These are phyloP conservation scores for Apus apus DNA, from an alignment of 2,113 vertebrate genomes.

Conservation along the genomic window DNA sequence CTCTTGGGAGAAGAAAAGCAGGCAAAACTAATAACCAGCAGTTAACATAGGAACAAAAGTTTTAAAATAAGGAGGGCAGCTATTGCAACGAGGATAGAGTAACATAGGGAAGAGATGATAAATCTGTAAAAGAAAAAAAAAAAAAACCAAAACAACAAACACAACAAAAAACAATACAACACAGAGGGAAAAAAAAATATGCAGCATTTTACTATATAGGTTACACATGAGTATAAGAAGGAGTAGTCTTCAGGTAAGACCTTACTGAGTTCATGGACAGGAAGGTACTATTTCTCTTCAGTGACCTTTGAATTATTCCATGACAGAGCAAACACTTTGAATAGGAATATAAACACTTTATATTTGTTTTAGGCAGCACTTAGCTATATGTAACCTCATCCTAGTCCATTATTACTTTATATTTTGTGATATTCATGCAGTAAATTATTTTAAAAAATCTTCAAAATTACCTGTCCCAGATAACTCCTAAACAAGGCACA, in stretches of 20 bases:
- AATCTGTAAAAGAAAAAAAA: neutral
- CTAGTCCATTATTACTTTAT: neutral
- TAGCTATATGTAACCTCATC: neutral
- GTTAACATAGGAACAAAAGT: neutral
- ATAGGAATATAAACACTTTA: neutral
- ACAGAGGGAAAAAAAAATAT: neutral
- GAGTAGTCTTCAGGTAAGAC: neutral
- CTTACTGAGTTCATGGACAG: fast-evolving
- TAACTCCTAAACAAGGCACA: neutral
- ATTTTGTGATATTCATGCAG: neutral
- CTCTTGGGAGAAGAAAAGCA: neutral
- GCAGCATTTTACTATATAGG: neutral
- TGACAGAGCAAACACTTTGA: neutral
- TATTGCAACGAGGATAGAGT: neutral
- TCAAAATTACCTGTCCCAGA: neutral
- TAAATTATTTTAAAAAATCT: neutral
- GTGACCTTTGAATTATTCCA: neutral
- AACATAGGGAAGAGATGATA: neutral
- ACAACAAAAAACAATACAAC: too few relatives aligned
- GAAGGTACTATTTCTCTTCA: neutral
- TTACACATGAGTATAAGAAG: neutral
- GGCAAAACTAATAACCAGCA: neutral
- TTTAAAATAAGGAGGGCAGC: neutral
- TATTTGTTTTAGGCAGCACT: neutral
- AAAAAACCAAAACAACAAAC: neutral